Conservation (phyloP, 35 echinoderm and acorn worm species). For the Ophioderma brevispina region DNA sequence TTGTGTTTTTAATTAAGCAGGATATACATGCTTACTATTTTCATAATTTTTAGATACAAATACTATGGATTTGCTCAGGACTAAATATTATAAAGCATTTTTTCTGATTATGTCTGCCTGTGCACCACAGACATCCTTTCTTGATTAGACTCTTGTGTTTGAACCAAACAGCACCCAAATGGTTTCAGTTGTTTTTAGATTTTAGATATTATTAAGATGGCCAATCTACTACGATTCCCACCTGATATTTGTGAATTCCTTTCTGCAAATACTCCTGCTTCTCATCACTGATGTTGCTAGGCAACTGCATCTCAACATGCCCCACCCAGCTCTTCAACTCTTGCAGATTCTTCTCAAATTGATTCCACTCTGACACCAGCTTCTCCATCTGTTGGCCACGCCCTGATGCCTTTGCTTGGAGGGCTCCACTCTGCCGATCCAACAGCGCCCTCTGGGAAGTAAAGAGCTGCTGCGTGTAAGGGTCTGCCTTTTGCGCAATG, state of each 20-base stretch:
- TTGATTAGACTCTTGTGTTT: neutral
- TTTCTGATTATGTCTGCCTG: no score
- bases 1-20: no score
- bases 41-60: no score
- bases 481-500: slow-evolving; percentile 91
- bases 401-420: slow-evolving; percentile 63
- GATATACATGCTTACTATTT: no score
- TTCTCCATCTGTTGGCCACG: slow-evolving; percentile 84
- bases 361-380: slow-evolving; percentile 83
- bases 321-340: slow-evolving; percentile 82
- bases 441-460: slow-evolving; percentile 58
- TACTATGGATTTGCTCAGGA: no score
- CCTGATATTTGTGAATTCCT: slow-evolving; percentile 94
- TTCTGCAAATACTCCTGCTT: slow-evolving; percentile 85
- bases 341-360: slow-evolving; percentile 64
- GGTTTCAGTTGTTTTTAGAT: no score
- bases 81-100: no score
- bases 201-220: no score
- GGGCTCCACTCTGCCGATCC: slow-evolving; percentile 77
- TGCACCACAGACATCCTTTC: neutral
- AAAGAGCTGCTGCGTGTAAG: slow-evolving; percentile 84
- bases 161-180: no score
- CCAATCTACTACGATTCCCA: no score
- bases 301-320: slow-evolving; percentile 85
- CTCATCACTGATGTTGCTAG: slow-evolving; percentile 82